A percentile compares a stretch with the other conserved stretches of the same genome.
phyloP scores from a whole-genome alignment of 2,888 invertebrate genomes.

The Notocelia uddmanniana region DNA sequence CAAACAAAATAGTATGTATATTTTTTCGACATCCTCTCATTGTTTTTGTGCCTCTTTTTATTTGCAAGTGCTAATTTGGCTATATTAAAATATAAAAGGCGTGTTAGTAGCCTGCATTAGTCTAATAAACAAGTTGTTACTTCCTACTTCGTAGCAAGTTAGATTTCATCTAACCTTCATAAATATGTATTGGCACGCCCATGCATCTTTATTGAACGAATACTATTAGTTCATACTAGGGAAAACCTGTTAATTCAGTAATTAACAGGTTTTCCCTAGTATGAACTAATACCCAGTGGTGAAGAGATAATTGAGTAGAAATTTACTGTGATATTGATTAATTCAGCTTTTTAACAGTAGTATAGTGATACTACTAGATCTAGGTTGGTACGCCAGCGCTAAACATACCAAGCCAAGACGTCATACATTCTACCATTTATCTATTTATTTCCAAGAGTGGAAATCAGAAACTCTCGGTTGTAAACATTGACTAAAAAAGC shows the following conservation, averaged over 20 bases:
- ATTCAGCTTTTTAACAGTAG: not conserved
- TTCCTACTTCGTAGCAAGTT: slow-evolving; percentile 43
- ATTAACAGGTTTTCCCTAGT: no score
- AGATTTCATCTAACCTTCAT: slow-evolving; percentile 49
- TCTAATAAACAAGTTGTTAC: slow-evolving; percentile 34
- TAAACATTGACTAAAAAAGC: not conserved
- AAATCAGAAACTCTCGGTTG: not conserved
- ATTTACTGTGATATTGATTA: not conserved
- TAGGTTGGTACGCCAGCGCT: not conserved
- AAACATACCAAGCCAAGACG: not conserved
- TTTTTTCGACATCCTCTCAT: slow-evolving; percentile 28
- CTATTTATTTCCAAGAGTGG: no score
- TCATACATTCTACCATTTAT: no score
- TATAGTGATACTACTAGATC: no score
- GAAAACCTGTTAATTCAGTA: slow-evolving; percentile 7
- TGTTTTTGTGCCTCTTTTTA: slow-evolving; percentile 30
- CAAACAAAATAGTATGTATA: not conserved
- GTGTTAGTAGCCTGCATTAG: slow-evolving; percentile 26
- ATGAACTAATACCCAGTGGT: no score
- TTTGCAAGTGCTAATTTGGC: slow-evolving; percentile 32
- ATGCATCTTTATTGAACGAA: slow-evolving; percentile 47
- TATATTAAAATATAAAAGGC: slow-evolving; percentile 26
- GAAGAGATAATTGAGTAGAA: slow-evolving; percentile 2
- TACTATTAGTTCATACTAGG: slow-evolving; percentile 35
- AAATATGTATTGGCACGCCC: slow-evolving; percentile 52